Conservation (phyloP, 2,888 invertebrate genomes). For the Lobophora halterata region DNA sequence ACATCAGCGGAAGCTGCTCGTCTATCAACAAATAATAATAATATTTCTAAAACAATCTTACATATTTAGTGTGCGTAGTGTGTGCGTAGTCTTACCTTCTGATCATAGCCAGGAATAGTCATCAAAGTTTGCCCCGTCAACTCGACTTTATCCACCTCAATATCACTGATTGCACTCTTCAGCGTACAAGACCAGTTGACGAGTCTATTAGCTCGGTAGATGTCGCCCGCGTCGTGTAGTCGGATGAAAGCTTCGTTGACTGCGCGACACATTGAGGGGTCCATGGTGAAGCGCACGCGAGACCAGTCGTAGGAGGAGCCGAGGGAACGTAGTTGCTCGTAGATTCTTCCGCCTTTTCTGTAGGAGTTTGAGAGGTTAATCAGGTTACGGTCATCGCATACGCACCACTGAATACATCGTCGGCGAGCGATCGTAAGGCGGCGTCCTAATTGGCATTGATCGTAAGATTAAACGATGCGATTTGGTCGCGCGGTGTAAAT, state of each 20-base stretch:
- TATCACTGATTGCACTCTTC: slow-evolving; percentile 98
- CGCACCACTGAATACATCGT: no score
- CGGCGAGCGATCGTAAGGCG: no score
- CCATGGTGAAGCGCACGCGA: slow-evolving; percentile 97
- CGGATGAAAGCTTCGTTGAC: slow-evolving; percentile 97
- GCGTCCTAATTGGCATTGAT: no score
- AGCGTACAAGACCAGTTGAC: slow-evolving; percentile 99
- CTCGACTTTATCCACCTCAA: slow-evolving; percentile 98
- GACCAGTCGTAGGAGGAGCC: slow-evolving; percentile 98
- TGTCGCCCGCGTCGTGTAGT: slow-evolving; percentile 91
- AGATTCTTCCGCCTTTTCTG: slow-evolving; percentile 88
- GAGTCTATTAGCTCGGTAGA: slow-evolving; percentile 94
- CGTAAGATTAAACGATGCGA: no score
- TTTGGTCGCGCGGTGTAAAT: no score
- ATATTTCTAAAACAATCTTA: no score
- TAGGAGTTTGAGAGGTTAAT: slow-evolving; percentile 1
- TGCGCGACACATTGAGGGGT: slow-evolving; percentile 90
- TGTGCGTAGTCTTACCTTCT: slow-evolving; percentile 80
- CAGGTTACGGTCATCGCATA: no score
- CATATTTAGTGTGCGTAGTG: no score
- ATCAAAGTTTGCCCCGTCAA: slow-evolving; percentile 91
- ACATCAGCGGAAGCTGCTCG: no score
- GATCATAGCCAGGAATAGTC: slow-evolving; percentile 94
- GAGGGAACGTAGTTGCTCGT: slow-evolving; percentile 90
- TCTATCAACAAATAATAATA: no score